Base-by-base conservation (phyloP, 2,113 vertebrate species). In the Passer montanus region DNA sequence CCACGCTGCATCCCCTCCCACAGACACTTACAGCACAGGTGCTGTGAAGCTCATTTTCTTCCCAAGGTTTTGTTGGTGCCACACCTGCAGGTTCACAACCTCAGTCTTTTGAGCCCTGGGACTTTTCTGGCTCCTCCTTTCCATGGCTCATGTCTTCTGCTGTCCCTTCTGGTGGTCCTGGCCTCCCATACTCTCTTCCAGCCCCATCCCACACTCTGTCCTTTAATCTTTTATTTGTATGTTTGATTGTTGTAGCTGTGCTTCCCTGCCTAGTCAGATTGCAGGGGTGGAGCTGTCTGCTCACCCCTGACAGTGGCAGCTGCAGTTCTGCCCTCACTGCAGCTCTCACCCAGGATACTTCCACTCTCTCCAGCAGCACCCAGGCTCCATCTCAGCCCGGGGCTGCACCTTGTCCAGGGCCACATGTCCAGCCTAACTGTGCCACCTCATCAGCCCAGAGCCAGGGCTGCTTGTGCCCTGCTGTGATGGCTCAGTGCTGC, bases 351-450 rank as follows among this genome's bases (percentile, higher is more conserved):
- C 39, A 37, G 52, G 63, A 76, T 13, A 5, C 13, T 21, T 63
- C 23, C 20, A 1, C 23, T 5, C 21, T 5, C 49, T 63, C 30
- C 47, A 20, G 39, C 23, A 88, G 39, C 52, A 59, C 55, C 12
- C 1, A 1, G 8, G 35, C 80, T 86, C 16, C 7, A 5, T 50
- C 63, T 73, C 44, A 44, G 18, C 13, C 30, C 16, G 13, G 23
- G 8, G 14, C 3, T 60, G 19, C 11, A 6, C 33, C 28, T 30
- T 16, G 8, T 9, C 43, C 76, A 28, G n/a, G 39, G 14, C 28
- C 64, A n/a, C 62, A 22, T 1, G 2, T 64, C 72, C 50, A 39
- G 15, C 43, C 52, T 15, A 24, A 30, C 46, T 1, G 0, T 9
- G 7, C 16, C 31, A 37, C 24, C 12, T 50, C 1, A 1, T 9